A percentile compares a stretch with the other conserved stretches of the same genome.
phyloP scores from a whole-genome alignment of 1,140 invertebrate genomes.

The Hetaerina americana region DNA sequence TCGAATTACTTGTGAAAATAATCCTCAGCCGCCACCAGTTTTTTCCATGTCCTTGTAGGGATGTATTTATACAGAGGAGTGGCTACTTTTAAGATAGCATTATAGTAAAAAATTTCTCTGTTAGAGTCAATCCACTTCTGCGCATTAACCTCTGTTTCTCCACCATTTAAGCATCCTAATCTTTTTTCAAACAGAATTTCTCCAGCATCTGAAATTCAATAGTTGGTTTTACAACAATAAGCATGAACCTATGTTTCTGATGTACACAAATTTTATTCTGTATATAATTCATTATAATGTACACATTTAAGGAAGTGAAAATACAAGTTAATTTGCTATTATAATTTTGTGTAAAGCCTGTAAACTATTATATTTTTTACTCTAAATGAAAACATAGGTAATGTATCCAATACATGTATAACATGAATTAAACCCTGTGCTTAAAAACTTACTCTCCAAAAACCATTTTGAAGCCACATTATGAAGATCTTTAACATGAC shows the following conservation, averaged over 20 bases:
- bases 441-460: slow-evolving; percentile 26
- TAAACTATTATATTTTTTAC: no score
- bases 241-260: no score
- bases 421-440: not conserved
- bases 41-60: slow-evolving; percentile 25
- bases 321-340: not conserved
- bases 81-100: slow-evolving; percentile 30
- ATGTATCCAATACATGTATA: no score
- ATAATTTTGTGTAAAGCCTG: no score
- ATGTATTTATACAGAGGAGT: slow-evolving; percentile 31
- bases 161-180: slow-evolving; percentile 28
- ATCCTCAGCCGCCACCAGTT: slow-evolving; percentile 29
- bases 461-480: slow-evolving; percentile 26
- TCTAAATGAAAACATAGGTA: no score
- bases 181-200: slow-evolving; percentile 34
- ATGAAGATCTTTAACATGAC: slow-evolving; percentile 15
- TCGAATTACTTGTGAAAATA: slow-evolving; percentile 25
- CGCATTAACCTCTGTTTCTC: slow-evolving; percentile 19
- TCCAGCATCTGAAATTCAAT: slow-evolving; percentile 32
- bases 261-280: no score
- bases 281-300: no score
- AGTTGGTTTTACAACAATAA: no score
- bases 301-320: not conserved
- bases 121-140: slow-evolving; percentile 30
- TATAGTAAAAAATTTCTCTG: slow-evolving; percentile 29